Percentiles rank a stretch among this genome's conserved stretches.
Conservation (phyloP, 2,113 vertebrate genomes). For the Vireo altiloquus region DNA sequence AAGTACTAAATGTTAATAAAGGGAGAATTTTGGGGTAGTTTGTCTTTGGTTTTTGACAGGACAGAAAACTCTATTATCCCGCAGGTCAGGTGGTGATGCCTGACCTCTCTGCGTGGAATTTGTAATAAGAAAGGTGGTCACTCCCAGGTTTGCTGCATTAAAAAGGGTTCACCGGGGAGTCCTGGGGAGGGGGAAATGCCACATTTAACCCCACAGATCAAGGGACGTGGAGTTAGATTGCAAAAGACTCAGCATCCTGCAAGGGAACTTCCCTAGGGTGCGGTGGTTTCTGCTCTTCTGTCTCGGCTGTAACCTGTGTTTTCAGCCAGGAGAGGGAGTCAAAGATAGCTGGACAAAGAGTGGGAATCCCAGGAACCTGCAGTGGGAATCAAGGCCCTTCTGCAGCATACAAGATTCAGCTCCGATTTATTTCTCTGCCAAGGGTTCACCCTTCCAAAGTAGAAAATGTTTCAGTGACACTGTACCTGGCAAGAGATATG, state of each 20-base stretch:
- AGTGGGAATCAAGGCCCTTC: background rate
- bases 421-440: background rate
- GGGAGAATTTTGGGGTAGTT: background rate
- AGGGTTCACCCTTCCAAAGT: background rate
- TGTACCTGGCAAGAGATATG: background rate
- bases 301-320: background rate
- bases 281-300: background rate
- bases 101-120: background rate
- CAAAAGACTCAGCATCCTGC: background rate
- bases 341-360: background rate
- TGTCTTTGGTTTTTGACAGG: background rate
- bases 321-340: slow-evolving; percentile 55
- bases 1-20: background rate
- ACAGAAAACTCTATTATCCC: accelerated
- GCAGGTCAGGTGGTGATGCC: background rate
- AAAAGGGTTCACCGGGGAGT: background rate
- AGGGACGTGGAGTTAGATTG: accelerated
- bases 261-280: too few species aligned
- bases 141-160: background rate
- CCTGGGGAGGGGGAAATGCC: background rate
- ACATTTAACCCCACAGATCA: accelerated
- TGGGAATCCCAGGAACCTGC: background rate
- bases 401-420: background rate
- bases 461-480: background rate
- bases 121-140: background rate